Evolutionary conservation across 1,140 invertebrate genomes (phyloP), one percentile per base, ranked within the genome.

Genomic region (Atta texana): DNA sequence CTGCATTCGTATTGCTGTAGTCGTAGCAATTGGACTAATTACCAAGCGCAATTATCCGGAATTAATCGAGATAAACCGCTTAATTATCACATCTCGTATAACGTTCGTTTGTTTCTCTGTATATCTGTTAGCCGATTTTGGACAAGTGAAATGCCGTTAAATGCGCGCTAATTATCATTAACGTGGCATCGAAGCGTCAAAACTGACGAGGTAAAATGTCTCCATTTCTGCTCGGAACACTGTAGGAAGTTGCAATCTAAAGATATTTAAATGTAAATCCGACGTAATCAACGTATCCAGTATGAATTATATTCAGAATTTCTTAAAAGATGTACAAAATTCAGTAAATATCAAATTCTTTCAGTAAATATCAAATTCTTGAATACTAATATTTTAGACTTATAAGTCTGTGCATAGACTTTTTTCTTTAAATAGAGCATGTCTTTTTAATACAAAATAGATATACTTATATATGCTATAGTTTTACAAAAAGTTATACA

Each of bases 61-160:
- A 92, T 92, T 92, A 92, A 92, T 92, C 86, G 91, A 88, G 89
- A 92, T 92, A 92, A 91, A 92, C 91, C 91, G 89, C 89, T 89
- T 89, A 88, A 92, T 92, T 92, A 89, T 89, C 89, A 64, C 55
- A 21, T 72, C 39, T 78, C 24, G 64, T 81, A 63, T 74, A 59
- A 76, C 55, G 77, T 78, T 84, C 76, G 57, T 90, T 71, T 86
- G 87, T 91, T 88, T 80, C 85, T 78, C 59, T 49, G 57, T 85
- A 61, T 71, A 66, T 66, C 77, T 72, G 55, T 88, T 84, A 63
- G 68, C 72, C 49, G 75, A 88, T 77, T 88, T 90, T 49, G 49
- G 59, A 74, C 59, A 81, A 51, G 59, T 53, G 61, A 64, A 72
- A 72, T 51, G 53, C 3, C 55, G 7, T 39, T 31, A 53, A 71